Evolutionary conservation across 2,797 vertebrate genomes (phyloP).

Genomic region (Eurystomus glaucurus): DNA sequence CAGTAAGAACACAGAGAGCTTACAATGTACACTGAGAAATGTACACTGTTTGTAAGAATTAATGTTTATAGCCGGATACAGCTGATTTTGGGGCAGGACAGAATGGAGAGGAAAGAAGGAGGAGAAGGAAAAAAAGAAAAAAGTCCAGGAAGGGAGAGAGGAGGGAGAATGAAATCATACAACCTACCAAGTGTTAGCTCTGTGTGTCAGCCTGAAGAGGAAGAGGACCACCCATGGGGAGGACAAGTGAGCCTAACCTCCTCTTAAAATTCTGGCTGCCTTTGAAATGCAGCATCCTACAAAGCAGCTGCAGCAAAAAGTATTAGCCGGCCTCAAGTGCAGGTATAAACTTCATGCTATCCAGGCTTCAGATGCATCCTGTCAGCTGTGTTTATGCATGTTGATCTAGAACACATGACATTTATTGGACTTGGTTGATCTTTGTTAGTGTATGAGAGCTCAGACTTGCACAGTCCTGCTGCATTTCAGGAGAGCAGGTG

Average conservation of each 20-base stretch:
- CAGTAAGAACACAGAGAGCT: not conserved
- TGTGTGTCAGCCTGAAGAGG: conserved; percentile 23
- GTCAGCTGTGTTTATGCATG: conserved; percentile 20
- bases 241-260: conserved; percentile 33
- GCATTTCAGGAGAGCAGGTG: not conserved
- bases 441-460: not conserved
- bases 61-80: conserved; percentile 55
- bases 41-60: conserved; percentile 8
- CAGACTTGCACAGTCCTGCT: not conserved
- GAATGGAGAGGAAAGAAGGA: not conserved
- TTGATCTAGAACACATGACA: not conserved
- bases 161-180: conserved; percentile 15
- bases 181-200: conserved; percentile 2
- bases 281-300: conserved; percentile 16
- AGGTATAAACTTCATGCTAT: not conserved
- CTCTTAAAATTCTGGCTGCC: conserved; percentile 6
- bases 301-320: conserved; percentile 19
- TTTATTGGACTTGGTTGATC: not conserved
- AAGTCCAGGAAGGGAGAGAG: not conserved
- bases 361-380: not conserved
- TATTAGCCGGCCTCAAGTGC: not conserved
- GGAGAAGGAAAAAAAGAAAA: not conserved
- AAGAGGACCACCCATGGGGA: conserved; percentile 55
- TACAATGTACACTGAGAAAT: not conserved
- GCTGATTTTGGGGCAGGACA: conserved; percentile 35